Base-by-base conservation (phyloP, 2,797 vertebrate species). In the Poeciliopsis infans region DNA sequence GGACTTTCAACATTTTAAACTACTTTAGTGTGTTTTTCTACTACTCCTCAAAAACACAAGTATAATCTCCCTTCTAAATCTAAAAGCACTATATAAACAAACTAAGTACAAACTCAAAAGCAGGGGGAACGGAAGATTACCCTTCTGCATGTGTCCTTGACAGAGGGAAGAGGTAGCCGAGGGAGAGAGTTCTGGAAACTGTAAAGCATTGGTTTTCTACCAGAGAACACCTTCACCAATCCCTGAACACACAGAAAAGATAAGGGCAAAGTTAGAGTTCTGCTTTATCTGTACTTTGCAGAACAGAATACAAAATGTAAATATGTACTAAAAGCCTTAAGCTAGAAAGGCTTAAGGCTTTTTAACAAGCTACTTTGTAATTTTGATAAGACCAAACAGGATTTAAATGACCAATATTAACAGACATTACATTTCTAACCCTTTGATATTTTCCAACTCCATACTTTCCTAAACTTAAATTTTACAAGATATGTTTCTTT, bases 161-260 rank as follows among this genome's bases (percentile, higher is more conserved):
- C 87, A 7, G 94, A 8, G 4, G 98, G 98, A 77, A 99, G 96
- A 0, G 98, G 97, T 45, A 98, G 91, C 28, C 97, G 96, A 0
- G 98, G 98, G 55, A 99, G 91, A 0, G 97, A 97, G 1, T 96
- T 97, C 95, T 99, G 98, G 94, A 99, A 99, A 92, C 98, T 99
- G 94, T 98, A 99, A 11, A 99, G 86, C 97, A 99, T 98, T 68
- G 98, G 98, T 83, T 98, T 99, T 25, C 96, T 96, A 72, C 98
- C 97, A 3, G 98, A 99, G 79, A 99, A 98, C 84, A 99, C 88
- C 91, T 97, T 98, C 83, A 99, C 96, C 45, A 96, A 85, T 41
- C 95, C 0, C 96, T 96, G 85, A 23, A 85, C 20, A 79, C 86
- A 31, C 11, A 80, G n/a, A 85, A 73, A 12, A 88, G 75, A 83